Conservation (phyloP, 2,888 invertebrate genomes). For the Nycteola revayana region DNA sequence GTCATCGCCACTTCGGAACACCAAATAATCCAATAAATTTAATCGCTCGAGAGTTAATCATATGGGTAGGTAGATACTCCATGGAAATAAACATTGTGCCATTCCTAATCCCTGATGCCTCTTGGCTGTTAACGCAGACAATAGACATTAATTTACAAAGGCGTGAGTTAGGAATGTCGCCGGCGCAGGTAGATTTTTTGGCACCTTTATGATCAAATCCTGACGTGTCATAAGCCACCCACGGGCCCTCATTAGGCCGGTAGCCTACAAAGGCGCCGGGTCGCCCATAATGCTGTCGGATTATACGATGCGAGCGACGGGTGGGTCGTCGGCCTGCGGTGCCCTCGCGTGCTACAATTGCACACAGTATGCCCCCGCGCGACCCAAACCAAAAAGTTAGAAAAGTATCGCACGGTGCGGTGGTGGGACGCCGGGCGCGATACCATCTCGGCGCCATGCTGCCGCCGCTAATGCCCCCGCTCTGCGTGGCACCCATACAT, state of each 20-base stretch:
- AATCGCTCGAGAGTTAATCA: conserved; percentile 21
- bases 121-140: conserved; percentile 52
- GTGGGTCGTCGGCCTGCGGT: conserved; percentile 73
- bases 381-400: conserved; percentile 76
- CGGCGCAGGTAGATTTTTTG: conserved; percentile 77
- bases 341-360: conserved; percentile 77
- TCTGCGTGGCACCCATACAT: conserved; percentile 40
- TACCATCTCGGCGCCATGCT: conserved; percentile 63
- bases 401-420: conserved; percentile 61
- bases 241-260: conserved; percentile 77
- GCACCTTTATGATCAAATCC: conserved; percentile 79
- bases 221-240: conserved; percentile 80
- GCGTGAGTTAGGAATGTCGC: conserved; percentile 73
- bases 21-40: conserved; percentile 24
- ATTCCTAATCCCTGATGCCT: conserved; percentile 50
- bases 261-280: conserved; percentile 76
- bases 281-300: conserved; percentile 74
- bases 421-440: conserved; percentile 38
- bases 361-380: conserved; percentile 73
- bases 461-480: conserved; percentile 32
- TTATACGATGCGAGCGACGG: conserved; percentile 58
- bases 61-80: conserved; percentile 6
- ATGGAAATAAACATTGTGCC: conserved; percentile 35
- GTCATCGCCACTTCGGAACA: conserved; percentile 42
- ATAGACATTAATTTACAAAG: conserved; percentile 76